These are phyloP conservation scores for Artemisiospiza belli DNA, from an alignment of 2,113 vertebrate genomes.

Conservation along the genomic window DNA sequence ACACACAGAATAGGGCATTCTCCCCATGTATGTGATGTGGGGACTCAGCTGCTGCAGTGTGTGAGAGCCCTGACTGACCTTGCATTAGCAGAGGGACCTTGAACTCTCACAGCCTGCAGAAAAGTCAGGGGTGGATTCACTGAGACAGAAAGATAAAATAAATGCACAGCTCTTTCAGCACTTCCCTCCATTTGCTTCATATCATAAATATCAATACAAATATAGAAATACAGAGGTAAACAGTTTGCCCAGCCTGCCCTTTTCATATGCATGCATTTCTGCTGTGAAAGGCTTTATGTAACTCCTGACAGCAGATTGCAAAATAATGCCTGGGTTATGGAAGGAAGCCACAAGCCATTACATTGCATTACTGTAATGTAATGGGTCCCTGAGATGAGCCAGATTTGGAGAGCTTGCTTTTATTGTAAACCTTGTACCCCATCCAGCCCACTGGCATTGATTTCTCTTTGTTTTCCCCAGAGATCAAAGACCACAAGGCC, in stretches of 20 bases:
- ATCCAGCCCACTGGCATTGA: background rate
- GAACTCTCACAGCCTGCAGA: conserved; percentile 25
- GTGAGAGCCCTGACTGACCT: background rate
- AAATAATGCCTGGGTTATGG: background rate
- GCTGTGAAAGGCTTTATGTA: background rate
- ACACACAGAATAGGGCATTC: background rate
- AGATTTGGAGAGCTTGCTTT: conserved; percentile 5
- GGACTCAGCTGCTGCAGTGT: background rate
- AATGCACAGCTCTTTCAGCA: background rate
- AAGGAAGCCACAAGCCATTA: conserved; percentile 30
- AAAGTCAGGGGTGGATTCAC: background rate
- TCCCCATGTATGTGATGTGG: background rate
- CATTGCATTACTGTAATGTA: conserved; percentile 21
- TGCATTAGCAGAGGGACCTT: conserved; percentile 25
- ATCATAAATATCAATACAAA: conserved; percentile 38
- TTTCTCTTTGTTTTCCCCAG: background rate
- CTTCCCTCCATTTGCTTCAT: background rate
- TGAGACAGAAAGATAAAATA: conserved; percentile 51
- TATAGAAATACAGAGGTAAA: conserved; percentile 2
- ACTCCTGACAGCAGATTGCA: background rate
- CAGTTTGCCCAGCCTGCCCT: background rate
- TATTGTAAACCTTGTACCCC: background rate
- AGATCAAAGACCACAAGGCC: background rate
- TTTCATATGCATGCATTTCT: background rate
- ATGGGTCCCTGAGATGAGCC: background rate